phyloP scores from a whole-genome alignment of 2,888 invertebrate species.

The Ptychoptera contaminata region DNA sequence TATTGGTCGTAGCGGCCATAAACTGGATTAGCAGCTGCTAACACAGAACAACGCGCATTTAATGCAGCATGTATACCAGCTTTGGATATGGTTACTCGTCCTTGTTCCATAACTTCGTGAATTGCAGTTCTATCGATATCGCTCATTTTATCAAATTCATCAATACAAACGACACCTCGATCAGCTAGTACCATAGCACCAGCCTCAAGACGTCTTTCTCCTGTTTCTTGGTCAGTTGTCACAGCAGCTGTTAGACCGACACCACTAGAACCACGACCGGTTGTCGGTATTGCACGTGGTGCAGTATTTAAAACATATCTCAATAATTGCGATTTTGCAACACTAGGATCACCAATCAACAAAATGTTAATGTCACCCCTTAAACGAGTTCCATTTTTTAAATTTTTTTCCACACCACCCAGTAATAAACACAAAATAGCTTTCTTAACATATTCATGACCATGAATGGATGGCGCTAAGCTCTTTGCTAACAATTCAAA shows the following conservation, averaged over 20 bases:
- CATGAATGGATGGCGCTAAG: constrained; percentile 94
- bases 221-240: constrained; percentile 88
- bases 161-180: constrained; percentile 86
- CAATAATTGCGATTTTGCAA: constrained; percentile 91
- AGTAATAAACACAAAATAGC: constrained; percentile 87
- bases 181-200: constrained; percentile 99
- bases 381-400: constrained; percentile 81
- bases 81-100: constrained; percentile 92
- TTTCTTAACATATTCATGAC: constrained; percentile 90
- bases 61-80: constrained; percentile 97
- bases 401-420: constrained; percentile 88
- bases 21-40: constrained; percentile 99
- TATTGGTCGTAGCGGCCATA: constrained; percentile 97
- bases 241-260: constrained; percentile 98
- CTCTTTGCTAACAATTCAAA: constrained; percentile 84
- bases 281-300: constrained; percentile 91
- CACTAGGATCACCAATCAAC: constrained; percentile 96
- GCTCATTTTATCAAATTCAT: constrained; percentile 99
- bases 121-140: constrained; percentile 98
- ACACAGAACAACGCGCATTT: constrained; percentile 92
- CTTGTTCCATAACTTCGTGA: constrained; percentile 99
- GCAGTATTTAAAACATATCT: constrained; percentile 91
- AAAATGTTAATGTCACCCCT: constrained; percentile 83
- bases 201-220: constrained; percentile 76
- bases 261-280: constrained; percentile 94